Conservation (phyloP, 2,797 vertebrate species). For the Trichosurus vulpecula region DNA sequence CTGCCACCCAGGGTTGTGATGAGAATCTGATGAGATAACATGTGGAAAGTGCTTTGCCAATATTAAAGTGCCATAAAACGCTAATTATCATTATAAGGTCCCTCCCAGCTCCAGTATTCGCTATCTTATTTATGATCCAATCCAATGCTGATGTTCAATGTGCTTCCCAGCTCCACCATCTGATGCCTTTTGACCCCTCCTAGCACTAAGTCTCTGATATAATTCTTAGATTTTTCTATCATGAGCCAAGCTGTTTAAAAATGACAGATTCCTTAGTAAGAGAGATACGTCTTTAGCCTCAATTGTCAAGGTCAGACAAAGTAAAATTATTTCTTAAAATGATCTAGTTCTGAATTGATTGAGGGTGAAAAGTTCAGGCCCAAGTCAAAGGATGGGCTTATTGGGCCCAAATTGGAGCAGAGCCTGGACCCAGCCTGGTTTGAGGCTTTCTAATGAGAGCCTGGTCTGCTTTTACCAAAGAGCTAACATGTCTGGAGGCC, state of each 20-base stretch:
- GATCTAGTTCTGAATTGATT: slow-evolving; percentile 63
- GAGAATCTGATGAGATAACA: not conserved
- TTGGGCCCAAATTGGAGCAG: slow-evolving; percentile 21
- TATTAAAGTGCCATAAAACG: not conserved
- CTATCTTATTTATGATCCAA: not conserved
- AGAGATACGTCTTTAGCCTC: slow-evolving; percentile 27
- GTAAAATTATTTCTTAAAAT: slow-evolving; percentile 55
- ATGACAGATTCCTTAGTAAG: slow-evolving; percentile 57
- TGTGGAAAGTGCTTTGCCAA: not conserved
- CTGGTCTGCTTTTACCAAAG: not conserved
- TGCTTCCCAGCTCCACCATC: not conserved
- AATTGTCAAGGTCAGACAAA: slow-evolving; percentile 56
- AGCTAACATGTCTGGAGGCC: slow-evolving; percentile 23
- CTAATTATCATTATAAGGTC: not conserved
- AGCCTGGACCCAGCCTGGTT: slow-evolving; percentile 1
- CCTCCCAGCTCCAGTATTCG: not conserved
- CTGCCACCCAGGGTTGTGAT: not conserved
- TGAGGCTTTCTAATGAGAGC: slow-evolving; percentile 33
- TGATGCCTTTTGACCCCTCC: not conserved
- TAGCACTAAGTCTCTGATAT: not conserved
- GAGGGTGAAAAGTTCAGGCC: slow-evolving; percentile 76
- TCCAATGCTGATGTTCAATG: not conserved
- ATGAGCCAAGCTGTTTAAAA: slow-evolving; percentile 21
- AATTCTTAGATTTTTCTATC: slow-evolving; percentile 8
- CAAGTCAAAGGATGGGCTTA: slow-evolving; percentile 36